Evolutionary conservation across 2,797 vertebrate species (phyloP), one percentile per base, ranked within the genome.

Genomic region (Takifugu rubripes): DNA sequence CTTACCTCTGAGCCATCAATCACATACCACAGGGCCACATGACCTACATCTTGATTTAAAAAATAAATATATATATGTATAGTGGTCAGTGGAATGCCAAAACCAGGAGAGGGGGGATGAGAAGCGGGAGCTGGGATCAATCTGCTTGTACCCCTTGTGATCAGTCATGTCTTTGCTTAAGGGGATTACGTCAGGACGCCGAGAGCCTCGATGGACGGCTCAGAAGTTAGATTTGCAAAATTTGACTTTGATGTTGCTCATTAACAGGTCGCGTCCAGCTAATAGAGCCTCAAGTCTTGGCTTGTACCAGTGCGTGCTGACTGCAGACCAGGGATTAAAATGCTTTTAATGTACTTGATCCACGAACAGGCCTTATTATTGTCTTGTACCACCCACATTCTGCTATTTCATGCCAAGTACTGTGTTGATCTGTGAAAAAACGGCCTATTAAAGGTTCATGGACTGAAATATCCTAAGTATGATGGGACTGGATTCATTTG

Each of bases 161-260:
- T 64, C 56, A 17, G 63, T 72, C 70, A 67, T 70, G 72, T 69
- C 57, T 76, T 52, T 70, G 43, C 65, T 70, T 71, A 70, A 77
- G 61, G 70, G 64, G 71, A 64, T 82, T 78, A 74, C 44, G 5
- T 16, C 21, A 16, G 52, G 36, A 56, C 24, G 46, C 53, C 44
- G 0, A 58, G 70, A 59, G 50, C 58, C 52, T 47, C 21, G 45
- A 68, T 49, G 74, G 66, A 72, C 67, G 72, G 76, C 25, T 75
- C 47, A n/a, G 68, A 29, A 6, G 36, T 48, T 51, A 58, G 10
- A 70, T 59, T 60, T 71, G 16, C 14, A 10, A 10, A 48, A 27
- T 6, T 4, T 5, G 17, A 48, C 77, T 87, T 81, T 83, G 69
- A 79, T 79, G 61, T 61, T 52, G 55, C 59, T 52, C 60, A 51